Base-by-base conservation (phyloP, 2,797 vertebrate species). In the Psittacula echo region DNA sequence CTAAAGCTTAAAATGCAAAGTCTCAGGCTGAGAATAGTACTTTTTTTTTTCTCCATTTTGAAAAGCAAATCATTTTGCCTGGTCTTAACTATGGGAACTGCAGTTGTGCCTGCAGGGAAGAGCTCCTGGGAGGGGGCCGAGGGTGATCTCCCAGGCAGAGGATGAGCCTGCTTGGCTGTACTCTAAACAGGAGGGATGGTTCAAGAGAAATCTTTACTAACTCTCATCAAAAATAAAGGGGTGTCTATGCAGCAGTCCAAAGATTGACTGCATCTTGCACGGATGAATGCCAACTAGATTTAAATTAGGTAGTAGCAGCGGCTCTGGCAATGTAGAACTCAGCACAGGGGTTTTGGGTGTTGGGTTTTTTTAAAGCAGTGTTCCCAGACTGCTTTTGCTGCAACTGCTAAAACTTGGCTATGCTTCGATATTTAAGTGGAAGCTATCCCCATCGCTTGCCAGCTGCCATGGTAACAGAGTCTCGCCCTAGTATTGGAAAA, bases 1-100 rank as follows among this genome's bases (percentile, higher is more conserved):
- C 94, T 96, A 97, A 89, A 95, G 82, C 91, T 95, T 97, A 89
- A 97, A 97, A 97, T 96, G 95, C 89, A 93, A 94, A 97, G 76
- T 95, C 95, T 96, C 71, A 24, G 85, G 56, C 87, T 94, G 96
- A 96, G 95, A 95, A 95, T 93, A 95, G 66, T 64, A 11, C 4
- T 27, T 79, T 66, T 93, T 93, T 87, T 73, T 77, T 56, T 23
- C 84, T 91, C 79, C 73, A 61, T 95, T 97, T 96, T 92, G 82
- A 92, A 92, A 95, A 95, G 85, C 85, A 94, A 95, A 97, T 95
- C 48, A 89, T 91, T 96, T 86, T 79, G 58, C 89, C 66, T 85
- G 86, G 51, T 75, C 71, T 92, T 80, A 76, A 91, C 42, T 15
- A 56, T 27, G 72, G 42, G 77, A 68, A 82, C 22, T 89, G 93